Evolutionary conservation across 2,888 invertebrate genomes (phyloP).

Genomic region (Boloria selene): DNA sequence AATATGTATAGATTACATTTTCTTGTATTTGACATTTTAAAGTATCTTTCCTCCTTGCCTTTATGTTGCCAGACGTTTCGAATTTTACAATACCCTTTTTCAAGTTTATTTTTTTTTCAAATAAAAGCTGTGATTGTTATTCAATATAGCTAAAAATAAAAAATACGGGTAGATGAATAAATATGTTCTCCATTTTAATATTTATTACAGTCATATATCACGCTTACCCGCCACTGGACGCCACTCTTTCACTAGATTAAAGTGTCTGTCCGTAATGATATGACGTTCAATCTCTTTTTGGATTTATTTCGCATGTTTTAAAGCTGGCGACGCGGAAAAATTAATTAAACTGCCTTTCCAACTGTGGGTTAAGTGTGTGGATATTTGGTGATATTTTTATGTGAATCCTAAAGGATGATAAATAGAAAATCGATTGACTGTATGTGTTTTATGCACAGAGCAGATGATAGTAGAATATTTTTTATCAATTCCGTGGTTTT

Average conservation of each 20-base stretch:
- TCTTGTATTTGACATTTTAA: too few relatives aligned
- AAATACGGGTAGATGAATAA: background rate
- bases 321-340: slow-evolving; percentile 8
- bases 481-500: too few relatives aligned
- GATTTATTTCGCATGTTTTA: slow-evolving; percentile 18
- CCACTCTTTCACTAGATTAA: slow-evolving; percentile 16
- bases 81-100: too few relatives aligned
- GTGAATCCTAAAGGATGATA: background rate
- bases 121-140: background rate
- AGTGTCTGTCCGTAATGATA: slow-evolving; percentile 11
- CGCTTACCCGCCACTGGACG: slow-evolving; percentile 12
- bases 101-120: too few relatives aligned
- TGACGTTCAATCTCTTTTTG: slow-evolving; percentile 17
- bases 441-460: too few relatives aligned
- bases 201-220: slow-evolving; percentile 16
- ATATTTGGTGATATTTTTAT: slow-evolving; percentile 11
- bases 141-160: background rate
- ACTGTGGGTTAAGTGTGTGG: background rate
- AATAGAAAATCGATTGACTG: too few relatives aligned
- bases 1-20: too few relatives aligned
- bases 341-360: background rate
- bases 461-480: too few relatives aligned
- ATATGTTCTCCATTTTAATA: background rate
- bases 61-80: too few relatives aligned
- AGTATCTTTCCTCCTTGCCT: too few relatives aligned